These are phyloP conservation scores for Chloroclysta siterata DNA, from an alignment of 2,888 invertebrate genomes.

Conservation along the genomic window DNA sequence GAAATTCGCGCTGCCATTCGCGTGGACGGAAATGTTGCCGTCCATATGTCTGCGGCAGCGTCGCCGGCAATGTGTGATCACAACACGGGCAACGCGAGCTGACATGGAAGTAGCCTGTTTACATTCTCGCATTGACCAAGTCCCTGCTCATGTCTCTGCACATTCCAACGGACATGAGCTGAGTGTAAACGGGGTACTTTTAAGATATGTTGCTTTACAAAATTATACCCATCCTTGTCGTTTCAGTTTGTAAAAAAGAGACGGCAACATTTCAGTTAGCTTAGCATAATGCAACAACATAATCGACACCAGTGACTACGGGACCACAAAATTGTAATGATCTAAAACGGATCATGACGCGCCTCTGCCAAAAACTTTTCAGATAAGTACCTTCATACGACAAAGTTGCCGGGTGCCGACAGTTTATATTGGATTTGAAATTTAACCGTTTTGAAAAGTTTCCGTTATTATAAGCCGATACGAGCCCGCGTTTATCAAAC, in stretches of 20 bases:
- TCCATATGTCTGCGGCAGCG: too few relatives aligned
- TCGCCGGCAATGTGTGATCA: too few relatives aligned
- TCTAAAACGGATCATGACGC: slow-evolving; percentile 54
- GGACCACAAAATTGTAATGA: slow-evolving; percentile 39
- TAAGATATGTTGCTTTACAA: not conserved
- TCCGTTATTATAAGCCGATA: slow-evolving; percentile 59
- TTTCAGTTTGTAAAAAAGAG: not conserved
- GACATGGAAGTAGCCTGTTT: too few relatives aligned
- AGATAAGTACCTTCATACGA: slow-evolving; percentile 52
- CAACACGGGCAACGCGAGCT: too few relatives aligned
- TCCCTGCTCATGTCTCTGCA: too few relatives aligned
- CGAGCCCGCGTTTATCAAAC: slow-evolving; percentile 52
- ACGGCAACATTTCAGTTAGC: not conserved
- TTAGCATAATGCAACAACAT: not conserved
- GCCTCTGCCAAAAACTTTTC: slow-evolving; percentile 55
- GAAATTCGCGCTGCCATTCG: too few relatives aligned
- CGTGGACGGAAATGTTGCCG: too few relatives aligned
- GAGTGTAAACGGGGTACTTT: too few relatives aligned
- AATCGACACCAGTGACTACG: not conserved
- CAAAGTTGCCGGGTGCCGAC: slow-evolving; percentile 52
- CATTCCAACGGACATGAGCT: too few relatives aligned
- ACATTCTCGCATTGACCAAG: too few relatives aligned
- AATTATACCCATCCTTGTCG: not conserved
- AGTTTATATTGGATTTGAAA: slow-evolving; percentile 70
- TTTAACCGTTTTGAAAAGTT: slow-evolving; percentile 57